Evolutionary conservation across 2,797 vertebrate genomes (phyloP), one percentile per base, ranked within the genome.

Genomic region (Lacerta viridis): DNA sequence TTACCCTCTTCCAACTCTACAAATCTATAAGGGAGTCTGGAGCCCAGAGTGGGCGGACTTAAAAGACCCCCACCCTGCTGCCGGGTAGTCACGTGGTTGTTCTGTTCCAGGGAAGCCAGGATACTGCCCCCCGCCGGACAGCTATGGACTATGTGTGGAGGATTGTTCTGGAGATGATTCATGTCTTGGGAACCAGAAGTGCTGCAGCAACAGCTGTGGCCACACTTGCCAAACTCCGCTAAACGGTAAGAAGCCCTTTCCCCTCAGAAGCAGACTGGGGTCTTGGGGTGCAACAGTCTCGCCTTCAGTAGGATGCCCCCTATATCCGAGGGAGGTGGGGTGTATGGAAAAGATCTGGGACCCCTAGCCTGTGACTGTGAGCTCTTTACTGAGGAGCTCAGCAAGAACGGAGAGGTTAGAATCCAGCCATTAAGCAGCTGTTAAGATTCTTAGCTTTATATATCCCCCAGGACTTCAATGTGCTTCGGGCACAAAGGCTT

Each of bases 71-170:
- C 13, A 15, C 13, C 15, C 50, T 13, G 15, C 50, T 55, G 50
- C 61, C 20, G 17, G 20, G 18, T 5, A 64, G 61, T 64, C 61
- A 64, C 23, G 18, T 23, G 61, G 61, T 64, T 23, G 17, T 77
- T 77, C 11, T 46, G 11, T 77, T 77, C 41, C 41, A 77, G 75
- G 4, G 25, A 77, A 77, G 75, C 75, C 75, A 6, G 75, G 75
- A 13, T 9, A 11, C 20, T 77, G 75, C 41, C 75, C 75, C 1
- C 5, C 33, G 33, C 33, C 33, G 33, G 33, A 33, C 33, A 33
- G 5, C 10, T 4, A 0, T 18, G 46, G 29, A 29, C 1, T 4
- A 0, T 79, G 77, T 50, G 29, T n/a, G 15, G 55, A 81, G 10
- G 1, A 0, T 1, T 81, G 80, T 27, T 41, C 36, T 64, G 9